Evolutionary conservation across 2,888 invertebrate species (phyloP).

Genomic region (Halictus quadricinctus): DNA sequence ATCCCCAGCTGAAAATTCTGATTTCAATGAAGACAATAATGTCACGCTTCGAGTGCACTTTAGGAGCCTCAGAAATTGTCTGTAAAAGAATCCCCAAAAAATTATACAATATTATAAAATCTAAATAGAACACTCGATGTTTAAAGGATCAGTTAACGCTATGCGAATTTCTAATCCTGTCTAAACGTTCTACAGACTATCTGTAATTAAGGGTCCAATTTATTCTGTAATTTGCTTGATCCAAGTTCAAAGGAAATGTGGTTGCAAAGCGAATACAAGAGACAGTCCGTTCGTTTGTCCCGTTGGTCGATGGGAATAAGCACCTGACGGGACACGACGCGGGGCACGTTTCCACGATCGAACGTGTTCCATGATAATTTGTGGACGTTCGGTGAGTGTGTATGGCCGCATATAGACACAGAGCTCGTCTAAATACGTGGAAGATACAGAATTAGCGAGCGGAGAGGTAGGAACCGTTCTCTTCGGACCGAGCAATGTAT

Average conservation of each 20-base stretch:
- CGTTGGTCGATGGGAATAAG: background rate
- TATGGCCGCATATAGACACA: constrained; percentile 51
- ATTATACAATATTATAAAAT: background rate
- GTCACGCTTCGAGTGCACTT: background rate
- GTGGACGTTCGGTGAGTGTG: constrained; percentile 24
- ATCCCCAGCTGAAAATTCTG: background rate
- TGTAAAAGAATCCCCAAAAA: background rate
- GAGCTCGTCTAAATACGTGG: constrained; percentile 42
- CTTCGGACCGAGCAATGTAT: constrained; percentile 34
- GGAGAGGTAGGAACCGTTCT: constrained; percentile 38
- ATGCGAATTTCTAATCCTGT: background rate
- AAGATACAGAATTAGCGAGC: constrained; percentile 58
- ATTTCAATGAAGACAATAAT: background rate
- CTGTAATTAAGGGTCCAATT: background rate
- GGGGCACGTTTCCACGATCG: constrained; percentile 7
- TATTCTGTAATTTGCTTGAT: background rate
- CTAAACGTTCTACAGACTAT: too few species aligned
- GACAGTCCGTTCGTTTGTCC: background rate
- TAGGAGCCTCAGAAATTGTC: background rate
- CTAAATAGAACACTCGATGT: background rate
- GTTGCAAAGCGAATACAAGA: background rate
- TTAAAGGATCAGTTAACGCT: background rate
- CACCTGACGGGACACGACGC: background rate
- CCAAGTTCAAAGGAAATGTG: background rate
- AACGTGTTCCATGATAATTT: constrained; percentile 43